Evolutionary conservation across 35 echinoderm and acorn worm species (phyloP).

Genomic region (Hemicentrotus pulcherrimus): DNA sequence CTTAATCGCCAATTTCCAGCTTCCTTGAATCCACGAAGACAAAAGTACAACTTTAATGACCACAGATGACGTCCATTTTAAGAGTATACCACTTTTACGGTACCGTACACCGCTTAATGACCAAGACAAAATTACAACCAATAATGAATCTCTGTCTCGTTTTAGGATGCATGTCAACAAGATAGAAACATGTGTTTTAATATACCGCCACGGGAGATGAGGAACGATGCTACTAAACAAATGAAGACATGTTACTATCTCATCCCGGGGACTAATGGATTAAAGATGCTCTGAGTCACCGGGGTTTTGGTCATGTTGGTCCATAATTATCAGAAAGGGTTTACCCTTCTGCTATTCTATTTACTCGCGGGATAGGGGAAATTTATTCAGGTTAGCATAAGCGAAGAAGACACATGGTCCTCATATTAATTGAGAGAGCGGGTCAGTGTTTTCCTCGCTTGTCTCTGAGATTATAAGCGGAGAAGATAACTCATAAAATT

Average conservation of each 20-base stretch:
- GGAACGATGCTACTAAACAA: constrained; percentile 26
- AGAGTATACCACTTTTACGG: neutral
- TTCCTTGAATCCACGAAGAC: neutral
- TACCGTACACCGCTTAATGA: neutral
- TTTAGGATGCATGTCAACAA: constrained; percentile 13
- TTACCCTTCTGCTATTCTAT: constrained; percentile 38
- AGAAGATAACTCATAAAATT: neutral
- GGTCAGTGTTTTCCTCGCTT: neutral
- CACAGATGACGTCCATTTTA: neutral
- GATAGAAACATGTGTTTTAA: constrained; percentile 15
- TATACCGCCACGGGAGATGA: neutral
- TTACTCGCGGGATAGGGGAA: neutral
- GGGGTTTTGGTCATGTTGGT: neutral
- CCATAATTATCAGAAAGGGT: neutral
- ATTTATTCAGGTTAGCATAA: constrained; percentile 7
- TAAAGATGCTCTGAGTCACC: constrained; percentile 29
- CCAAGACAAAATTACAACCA: neutral
- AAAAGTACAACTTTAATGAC: neutral
- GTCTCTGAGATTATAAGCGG: constrained; percentile 25
- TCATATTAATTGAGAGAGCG: neutral
- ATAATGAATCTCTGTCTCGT: neutral
- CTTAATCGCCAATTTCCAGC: neutral
- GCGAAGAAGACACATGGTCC: constrained; percentile 4
- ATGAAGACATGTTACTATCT: neutral
- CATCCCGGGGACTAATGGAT: constrained; percentile 31